Evolutionary conservation across 2,797 vertebrate genomes (phyloP).

Genomic region (Luscinia megarhynchos): DNA sequence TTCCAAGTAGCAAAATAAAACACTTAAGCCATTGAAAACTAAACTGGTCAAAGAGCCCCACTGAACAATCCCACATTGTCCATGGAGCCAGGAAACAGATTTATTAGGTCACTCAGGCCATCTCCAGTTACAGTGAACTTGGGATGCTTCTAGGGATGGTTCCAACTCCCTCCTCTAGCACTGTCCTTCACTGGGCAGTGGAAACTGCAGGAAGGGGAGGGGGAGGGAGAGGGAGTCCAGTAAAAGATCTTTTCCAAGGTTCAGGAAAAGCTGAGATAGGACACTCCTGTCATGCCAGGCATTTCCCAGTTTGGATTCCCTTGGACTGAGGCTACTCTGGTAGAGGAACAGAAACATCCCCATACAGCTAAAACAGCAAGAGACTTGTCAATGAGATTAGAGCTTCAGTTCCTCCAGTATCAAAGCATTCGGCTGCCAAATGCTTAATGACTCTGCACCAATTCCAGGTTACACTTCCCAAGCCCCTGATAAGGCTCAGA

Average conservation of each 20-base stretch:
- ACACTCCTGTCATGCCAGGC: background rate
- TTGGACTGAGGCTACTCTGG: background rate
- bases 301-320: background rate
- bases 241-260: background rate
- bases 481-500: background rate
- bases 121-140: slow-evolving; percentile 50
- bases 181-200: background rate
- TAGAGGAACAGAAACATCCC: background rate
- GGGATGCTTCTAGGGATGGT: slow-evolving; percentile 6
- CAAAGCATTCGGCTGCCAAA: background rate
- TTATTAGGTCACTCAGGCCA: slow-evolving; percentile 51
- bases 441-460: background rate
- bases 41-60: slow-evolving; percentile 28
- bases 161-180: slow-evolving; percentile 36
- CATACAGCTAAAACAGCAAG: background rate
- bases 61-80: slow-evolving; percentile 41
- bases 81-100: slow-evolving; percentile 51
- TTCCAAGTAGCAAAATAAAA: slow-evolving; percentile 50
- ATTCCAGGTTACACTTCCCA: background rate
- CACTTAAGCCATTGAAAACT: slow-evolving; percentile 49
- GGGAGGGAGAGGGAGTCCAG: background rate
- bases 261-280: background rate
- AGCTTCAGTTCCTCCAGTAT: background rate
- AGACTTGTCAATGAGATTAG: background rate
- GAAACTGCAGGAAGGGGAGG: background rate